Conservation (phyloP, 2,888 invertebrate genomes). For the Microchrysa polita region DNA sequence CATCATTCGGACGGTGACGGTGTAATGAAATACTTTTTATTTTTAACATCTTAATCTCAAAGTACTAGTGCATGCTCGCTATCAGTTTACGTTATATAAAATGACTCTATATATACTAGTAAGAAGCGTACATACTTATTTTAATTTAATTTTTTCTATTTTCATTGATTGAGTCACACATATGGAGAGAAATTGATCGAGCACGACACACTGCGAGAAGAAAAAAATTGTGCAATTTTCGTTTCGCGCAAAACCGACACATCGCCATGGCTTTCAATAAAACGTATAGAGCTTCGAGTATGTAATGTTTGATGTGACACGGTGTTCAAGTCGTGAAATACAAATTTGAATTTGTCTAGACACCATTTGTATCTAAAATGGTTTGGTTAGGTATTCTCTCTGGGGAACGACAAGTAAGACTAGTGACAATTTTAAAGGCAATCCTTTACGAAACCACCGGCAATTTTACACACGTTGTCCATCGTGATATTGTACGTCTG, state of each 20-base stretch:
- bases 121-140: too few relatives aligned
- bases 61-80: neutral
- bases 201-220: conserved; percentile 3
- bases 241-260: neutral
- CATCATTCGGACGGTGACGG: conserved; percentile 4
- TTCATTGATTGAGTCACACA: neutral
- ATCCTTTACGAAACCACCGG: neutral
- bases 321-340: too few relatives aligned
- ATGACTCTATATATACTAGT: too few relatives aligned
- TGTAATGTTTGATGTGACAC: neutral
- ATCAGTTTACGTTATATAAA: conserved; percentile 20
- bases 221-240: conserved; percentile 12
- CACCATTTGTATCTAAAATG: conserved; percentile 2
- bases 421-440: conserved; percentile 7
- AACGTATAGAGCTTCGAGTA: neutral
- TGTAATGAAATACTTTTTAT: conserved; percentile 13
- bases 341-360: conserved; percentile 11
- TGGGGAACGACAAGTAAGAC: neutral
- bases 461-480: neutral
- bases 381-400: neutral
- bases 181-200: conserved; percentile 15
- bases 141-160: too few relatives aligned
- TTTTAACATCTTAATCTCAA: conserved; percentile 10
- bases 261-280: conserved; percentile 9
- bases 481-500: neutral